These are phyloP conservation scores for Echinops telfairi DNA, from an alignment of 2,113 vertebrate species.

Conservation along the genomic window DNA sequence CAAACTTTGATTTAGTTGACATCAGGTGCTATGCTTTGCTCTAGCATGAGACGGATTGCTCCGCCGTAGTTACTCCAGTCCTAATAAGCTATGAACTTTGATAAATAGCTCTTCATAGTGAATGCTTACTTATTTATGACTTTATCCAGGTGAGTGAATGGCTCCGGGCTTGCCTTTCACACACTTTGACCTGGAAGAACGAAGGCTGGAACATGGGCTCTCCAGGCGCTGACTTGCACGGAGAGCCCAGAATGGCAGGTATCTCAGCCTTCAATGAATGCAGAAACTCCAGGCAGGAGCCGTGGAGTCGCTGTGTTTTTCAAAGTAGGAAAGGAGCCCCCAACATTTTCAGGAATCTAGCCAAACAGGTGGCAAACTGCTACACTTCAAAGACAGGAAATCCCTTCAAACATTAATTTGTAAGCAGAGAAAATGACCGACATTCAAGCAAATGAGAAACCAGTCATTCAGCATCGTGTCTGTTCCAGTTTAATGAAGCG, in stretches of 20 bases:
- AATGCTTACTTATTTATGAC: constrained; percentile 69
- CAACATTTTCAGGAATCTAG: constrained; percentile 61
- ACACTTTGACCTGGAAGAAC: constrained; percentile 33
- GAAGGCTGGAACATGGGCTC: not conserved
- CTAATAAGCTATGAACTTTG: constrained; percentile 64
- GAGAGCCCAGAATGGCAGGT: constrained; percentile 41
- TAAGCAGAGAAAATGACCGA: constrained; percentile 78
- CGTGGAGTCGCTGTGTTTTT: not conserved
- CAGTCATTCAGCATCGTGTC: constrained; percentile 77
- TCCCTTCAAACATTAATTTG: constrained; percentile 72
- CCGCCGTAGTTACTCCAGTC: constrained; percentile 44
- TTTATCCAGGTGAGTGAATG: constrained; percentile 36
- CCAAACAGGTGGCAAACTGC: constrained; percentile 75
- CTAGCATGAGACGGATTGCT: not conserved
- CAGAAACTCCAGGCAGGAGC: constrained; percentile 21
- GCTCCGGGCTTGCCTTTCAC: constrained; percentile 65
- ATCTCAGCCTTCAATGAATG: not conserved
- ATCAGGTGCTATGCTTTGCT: not conserved
- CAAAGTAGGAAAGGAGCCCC: constrained; percentile 14
- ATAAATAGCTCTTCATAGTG: constrained; percentile 53
- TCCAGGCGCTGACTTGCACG: constrained; percentile 68
- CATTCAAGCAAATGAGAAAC: constrained; percentile 75
- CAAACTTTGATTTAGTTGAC: not conserved
- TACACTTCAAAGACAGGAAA: constrained; percentile 81
- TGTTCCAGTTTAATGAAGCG: constrained; percentile 80